Evolutionary conservation across 2,888 invertebrate genomes (phyloP), one percentile per base, ranked within the genome.

Genomic region (Peribatodes rhomboidaria): DNA sequence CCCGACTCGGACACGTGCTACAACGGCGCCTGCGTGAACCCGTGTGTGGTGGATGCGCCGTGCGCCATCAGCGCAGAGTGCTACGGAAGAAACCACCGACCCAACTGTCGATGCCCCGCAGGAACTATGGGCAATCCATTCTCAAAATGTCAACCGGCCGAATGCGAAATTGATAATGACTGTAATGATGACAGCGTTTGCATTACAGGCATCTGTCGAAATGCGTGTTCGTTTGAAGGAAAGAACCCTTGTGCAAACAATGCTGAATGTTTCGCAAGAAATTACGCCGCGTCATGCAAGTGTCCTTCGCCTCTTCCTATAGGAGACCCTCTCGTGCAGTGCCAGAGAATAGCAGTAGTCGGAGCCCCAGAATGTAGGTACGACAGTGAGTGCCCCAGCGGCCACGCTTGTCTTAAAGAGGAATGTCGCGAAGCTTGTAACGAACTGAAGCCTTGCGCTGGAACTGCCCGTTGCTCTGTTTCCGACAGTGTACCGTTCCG

Each of bases 11-110:
- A 97, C 77, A 96, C 96, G 68, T 98, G 98, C 82, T 95, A 96
- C 84, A 97, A 97, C 80, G 95, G 96, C 1, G 96, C 96, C 78
- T 98, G 98, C 80, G 92, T 97, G 10, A 97, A 95, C 81, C 97
- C 98, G 22, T 98, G 98, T 79, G 90, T 97, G 14, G 84, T 97
- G 20, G 95, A 95, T 65, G 96, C 97, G 82, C 97, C 97, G 8
- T 98, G 98, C 81, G 96, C 97, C 8, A 94, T 96, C 52, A 97
- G 96, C 78, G 98, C 98, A 0, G 96, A 97, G 86, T 98, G 98
- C 83, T 97, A 95, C 78, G 97, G 98, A 7, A 94, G 95, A 73
- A 95, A 95, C 74, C 98, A 98, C 83, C 94, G 96, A 62, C 95
- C 97, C 0, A 94, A 95, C 54, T 98, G 98, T 81, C 95, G 95